Percentiles rank a stretch among this genome's conserved stretches.
Conservation (phyloP, 1,140 invertebrate species). For the Drosophila paulistorum region DNA sequence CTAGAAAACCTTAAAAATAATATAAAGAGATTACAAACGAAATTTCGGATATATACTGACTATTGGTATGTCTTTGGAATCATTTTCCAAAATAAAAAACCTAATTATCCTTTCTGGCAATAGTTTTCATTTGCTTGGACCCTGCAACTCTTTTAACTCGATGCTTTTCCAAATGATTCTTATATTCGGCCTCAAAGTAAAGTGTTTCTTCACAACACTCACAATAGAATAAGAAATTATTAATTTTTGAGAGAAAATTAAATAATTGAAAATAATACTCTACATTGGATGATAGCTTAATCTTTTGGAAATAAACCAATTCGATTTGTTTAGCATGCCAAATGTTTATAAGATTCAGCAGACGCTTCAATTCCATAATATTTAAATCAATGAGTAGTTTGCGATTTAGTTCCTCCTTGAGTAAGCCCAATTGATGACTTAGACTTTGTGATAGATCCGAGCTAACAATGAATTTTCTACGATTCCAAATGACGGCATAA, state of each 20-base stretch:
- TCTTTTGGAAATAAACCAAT: conserved; percentile 39
- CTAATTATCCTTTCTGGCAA: not conserved
- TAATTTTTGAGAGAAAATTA: conserved; percentile 51
- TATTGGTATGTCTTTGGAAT: too few relatives aligned
- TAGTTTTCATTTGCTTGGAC: conserved; percentile 12
- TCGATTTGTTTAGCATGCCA: conserved; percentile 52
- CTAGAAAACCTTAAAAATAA: too few relatives aligned
- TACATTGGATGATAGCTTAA: not conserved
- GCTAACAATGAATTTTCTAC: not conserved
- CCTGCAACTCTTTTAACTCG: not conserved
- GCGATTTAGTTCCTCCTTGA: conserved; percentile 38
- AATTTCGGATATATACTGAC: too few relatives aligned
- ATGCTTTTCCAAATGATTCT: conserved; percentile 37
- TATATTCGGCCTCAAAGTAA: conserved; percentile 27
- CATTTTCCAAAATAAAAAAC: not conserved
- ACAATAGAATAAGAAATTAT: conserved; percentile 36
- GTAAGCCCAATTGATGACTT: not conserved
- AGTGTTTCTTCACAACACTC: conserved; percentile 48
- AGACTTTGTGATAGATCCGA: not conserved
- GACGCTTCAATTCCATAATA: conserved; percentile 52
- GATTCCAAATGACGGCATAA: conserved; percentile 35
- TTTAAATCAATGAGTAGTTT: conserved; percentile 28
- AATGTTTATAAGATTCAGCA: conserved; percentile 57
- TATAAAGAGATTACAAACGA: too few relatives aligned
- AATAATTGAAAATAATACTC: conserved; percentile 53